phyloP scores from a whole-genome alignment of 2,113 vertebrate genomes.

The Actenoides hombroni region DNA sequence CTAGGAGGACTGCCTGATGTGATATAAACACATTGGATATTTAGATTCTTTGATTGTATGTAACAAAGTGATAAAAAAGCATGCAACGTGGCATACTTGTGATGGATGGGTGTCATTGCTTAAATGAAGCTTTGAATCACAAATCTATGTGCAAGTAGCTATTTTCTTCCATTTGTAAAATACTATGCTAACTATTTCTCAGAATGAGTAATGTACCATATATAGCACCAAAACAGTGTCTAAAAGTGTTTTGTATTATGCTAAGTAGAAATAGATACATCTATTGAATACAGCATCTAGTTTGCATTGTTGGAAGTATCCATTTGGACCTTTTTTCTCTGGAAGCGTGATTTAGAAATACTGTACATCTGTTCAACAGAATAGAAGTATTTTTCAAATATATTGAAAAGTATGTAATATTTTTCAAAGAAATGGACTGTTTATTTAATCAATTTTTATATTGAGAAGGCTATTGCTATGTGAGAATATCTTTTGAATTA shows the following conservation, averaged over 20 bases:
- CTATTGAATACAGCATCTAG: conserved; percentile 30
- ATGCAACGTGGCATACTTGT: conserved; percentile 22
- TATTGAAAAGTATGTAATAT: background rate
- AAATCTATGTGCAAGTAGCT: conserved; percentile 60
- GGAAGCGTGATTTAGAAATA: conserved; percentile 22
- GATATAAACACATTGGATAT: conserved; percentile 47
- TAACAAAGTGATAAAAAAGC: conserved; percentile 29
- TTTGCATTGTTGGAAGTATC: conserved; percentile 13
- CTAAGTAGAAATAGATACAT: conserved; percentile 53
- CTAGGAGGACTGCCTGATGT: conserved; percentile 28
- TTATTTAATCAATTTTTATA: background rate
- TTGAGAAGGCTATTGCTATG: background rate
- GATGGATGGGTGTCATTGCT: conserved; percentile 72
- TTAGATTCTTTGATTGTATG: conserved; percentile 49
- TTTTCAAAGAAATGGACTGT: background rate
- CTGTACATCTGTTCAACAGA: background rate
- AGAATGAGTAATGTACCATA: conserved; percentile 65
- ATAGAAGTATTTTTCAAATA: background rate
- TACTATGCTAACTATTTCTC: conserved; percentile 63
- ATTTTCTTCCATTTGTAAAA: conserved; percentile 74
- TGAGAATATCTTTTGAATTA: background rate
- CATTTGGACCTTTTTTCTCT: conserved; percentile 34
- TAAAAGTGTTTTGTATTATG: conserved; percentile 19
- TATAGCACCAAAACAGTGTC: conserved; percentile 57
- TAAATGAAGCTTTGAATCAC: conserved; percentile 73